Base-by-base conservation (phyloP, 1,140 invertebrate genomes). In the Trichoplusia ni region DNA sequence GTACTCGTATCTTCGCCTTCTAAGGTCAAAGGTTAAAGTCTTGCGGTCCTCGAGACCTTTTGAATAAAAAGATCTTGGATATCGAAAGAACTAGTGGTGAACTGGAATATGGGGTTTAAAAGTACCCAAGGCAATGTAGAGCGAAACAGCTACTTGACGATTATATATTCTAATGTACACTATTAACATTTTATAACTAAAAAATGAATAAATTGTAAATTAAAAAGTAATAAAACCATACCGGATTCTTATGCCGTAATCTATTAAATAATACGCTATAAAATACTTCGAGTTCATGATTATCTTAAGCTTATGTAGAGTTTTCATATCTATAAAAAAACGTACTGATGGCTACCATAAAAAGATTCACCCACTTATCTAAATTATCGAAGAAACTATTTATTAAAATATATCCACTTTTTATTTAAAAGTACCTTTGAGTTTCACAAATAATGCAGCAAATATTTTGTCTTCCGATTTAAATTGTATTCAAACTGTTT, bases 131-230 rank as follows among this genome's bases (percentile, higher is more conserved):
- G 6, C 27, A 8, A n/a, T 35, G 21, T 33, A 51, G 29, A 51
- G 47, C 29, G 35, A 51, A 51, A 51, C 21, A 7, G 18, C 29
- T 35, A 2, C 4, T 19, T n/a, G 18, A 19, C 47, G 19, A 51
- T 33, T 21, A 21, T 11, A 33, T 6, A 51, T 51, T 51, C 29
- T 33, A 51, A 51, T 21, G 47, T 5, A 11, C 0, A 18, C 16
- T 35, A 51, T 19, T 31, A 51, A 51, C 31, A 21, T 19, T 51
- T 51, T 51, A 51, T 18, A 51, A 11, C 18, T 35, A 27, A 58
- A 58, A 58, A 29, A 27, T 42, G 54, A 42, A 58, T 58, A 42
- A 58, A 58, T 58, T 42, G 25, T 29, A 9, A 29, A 44, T 58
- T 44, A 58, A 58, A 58, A 58, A 42, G 54, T 42, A 23, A 27